These are phyloP conservation scores for Eristalis intricaria DNA, from an alignment of 2,888 invertebrate species.

Conservation along the genomic window DNA sequence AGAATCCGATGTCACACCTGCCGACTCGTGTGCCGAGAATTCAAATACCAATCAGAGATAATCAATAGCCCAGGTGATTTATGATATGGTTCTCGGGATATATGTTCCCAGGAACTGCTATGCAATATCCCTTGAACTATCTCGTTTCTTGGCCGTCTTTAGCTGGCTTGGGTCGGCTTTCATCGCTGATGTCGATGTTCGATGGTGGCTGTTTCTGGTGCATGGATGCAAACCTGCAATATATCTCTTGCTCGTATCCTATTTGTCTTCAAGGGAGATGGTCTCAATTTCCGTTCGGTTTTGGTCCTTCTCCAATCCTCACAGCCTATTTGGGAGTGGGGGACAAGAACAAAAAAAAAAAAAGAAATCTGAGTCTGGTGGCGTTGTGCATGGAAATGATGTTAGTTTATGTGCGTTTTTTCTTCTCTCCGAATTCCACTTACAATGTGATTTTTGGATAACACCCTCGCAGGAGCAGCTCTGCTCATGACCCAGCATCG, in stretches of 20 bases:
- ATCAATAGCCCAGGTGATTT: slow-evolving; percentile 63
- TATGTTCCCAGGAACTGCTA: slow-evolving; percentile 44
- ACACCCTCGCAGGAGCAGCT: neutral
- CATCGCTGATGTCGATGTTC: slow-evolving; percentile 16
- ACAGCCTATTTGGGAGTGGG: too few species aligned
- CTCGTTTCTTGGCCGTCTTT: slow-evolving; percentile 16
- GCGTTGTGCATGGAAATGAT: neutral
- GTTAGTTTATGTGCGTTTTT: slow-evolving; percentile 39
- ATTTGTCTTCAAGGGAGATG: slow-evolving; percentile 52
- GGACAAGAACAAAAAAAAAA: too few species aligned
- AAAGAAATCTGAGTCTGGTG: too few species aligned
- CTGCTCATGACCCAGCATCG: neutral
- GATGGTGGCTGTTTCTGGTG: slow-evolving; percentile 28
- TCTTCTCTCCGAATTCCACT: slow-evolving; percentile 35
- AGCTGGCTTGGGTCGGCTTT: slow-evolving; percentile 4
- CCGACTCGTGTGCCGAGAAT: slow-evolving; percentile 6
- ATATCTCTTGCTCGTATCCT: slow-evolving; percentile 41
- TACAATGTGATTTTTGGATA: slow-evolving; percentile 51
- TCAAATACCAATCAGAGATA: slow-evolving; percentile 55
- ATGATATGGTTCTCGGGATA: slow-evolving; percentile 45
- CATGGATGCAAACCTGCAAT: slow-evolving; percentile 52
- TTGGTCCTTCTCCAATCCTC: slow-evolving; percentile 1
- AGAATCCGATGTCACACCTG: neutral
- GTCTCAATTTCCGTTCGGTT: slow-evolving; percentile 28
- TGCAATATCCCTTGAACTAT: slow-evolving; percentile 24